These are phyloP conservation scores for Chitala chitala DNA, from an alignment of 2,113 vertebrate species.

Conservation along the genomic window DNA sequence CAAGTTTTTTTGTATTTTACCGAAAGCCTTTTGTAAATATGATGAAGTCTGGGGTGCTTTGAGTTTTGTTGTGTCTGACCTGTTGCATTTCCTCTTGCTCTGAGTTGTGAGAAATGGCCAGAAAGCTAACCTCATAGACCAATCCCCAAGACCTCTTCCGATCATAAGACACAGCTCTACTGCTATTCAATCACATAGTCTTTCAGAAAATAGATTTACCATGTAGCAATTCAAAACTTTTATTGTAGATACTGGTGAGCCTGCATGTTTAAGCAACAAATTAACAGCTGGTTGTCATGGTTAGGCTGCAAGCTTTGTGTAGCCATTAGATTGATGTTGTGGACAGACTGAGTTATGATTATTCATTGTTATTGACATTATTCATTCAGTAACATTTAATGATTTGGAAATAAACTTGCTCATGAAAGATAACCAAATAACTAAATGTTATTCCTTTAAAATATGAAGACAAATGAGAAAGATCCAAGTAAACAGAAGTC, in stretches of 20 bases:
- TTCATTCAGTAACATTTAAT: neutral
- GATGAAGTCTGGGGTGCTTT: no score
- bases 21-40: neutral
- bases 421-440: neutral
- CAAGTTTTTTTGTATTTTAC: neutral
- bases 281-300: neutral
- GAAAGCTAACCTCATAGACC: slow-evolving; percentile 22
- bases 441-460: no score
- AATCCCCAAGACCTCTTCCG: slow-evolving; percentile 33
- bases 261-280: neutral
- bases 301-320: neutral
- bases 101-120: slow-evolving; percentile 31
- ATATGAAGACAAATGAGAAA: no score
- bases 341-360: neutral
- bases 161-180: slow-evolving; percentile 25
- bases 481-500: no score
- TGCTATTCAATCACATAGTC: neutral
- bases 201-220: neutral
- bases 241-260: neutral
- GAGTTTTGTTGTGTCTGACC: neutral
- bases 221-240: neutral
- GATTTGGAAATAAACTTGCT: no score
- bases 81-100: neutral
- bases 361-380: neutral
- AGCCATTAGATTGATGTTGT: slow-evolving; percentile 7